These are phyloP conservation scores for Anguilla pacifica DNA, from an alignment of 2,797 vertebrate species.

Conservation along the genomic window DNA sequence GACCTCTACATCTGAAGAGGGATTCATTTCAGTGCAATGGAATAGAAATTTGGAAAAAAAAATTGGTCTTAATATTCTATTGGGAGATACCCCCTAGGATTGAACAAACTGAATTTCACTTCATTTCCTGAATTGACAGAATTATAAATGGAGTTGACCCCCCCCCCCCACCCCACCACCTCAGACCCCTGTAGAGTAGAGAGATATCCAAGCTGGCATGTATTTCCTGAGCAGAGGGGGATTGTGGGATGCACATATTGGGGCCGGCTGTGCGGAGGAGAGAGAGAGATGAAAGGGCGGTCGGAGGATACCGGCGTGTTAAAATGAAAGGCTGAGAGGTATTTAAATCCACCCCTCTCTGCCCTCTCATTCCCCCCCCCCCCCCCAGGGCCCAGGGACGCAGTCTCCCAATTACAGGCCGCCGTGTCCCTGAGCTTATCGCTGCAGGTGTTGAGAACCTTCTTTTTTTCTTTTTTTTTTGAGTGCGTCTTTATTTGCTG, in stretches of 20 bases:
- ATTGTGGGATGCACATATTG: constrained; percentile 26
- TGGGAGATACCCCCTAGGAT: background rate
- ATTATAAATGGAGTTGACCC: background rate
- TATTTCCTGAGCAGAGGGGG: background rate
- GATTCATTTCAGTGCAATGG: background rate
- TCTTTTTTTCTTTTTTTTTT: background rate
- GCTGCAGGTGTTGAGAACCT: constrained; percentile 33
- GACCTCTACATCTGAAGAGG: background rate
- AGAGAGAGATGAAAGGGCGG: constrained; percentile 66
- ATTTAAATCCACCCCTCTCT: constrained; percentile 57
- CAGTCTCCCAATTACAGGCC: constrained; percentile 74
- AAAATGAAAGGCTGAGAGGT: constrained; percentile 70
- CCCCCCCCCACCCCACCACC: no score
- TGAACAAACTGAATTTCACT: background rate
- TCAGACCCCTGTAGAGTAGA: background rate
- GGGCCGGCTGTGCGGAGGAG: constrained; percentile 46
- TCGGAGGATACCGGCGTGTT: constrained; percentile 64
- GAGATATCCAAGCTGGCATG: background rate
- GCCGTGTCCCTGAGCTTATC: constrained; percentile 30
- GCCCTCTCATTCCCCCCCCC: constrained; percentile 68
- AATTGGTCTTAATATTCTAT: background rate
- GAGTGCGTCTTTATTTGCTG: constrained; percentile 14
- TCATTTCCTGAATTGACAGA: background rate
- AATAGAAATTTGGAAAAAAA: background rate
- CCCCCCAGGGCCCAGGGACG: constrained; percentile 53